Conservation (phyloP, 2,888 invertebrate species). For the Acanthacorydalis orientalis region DNA sequence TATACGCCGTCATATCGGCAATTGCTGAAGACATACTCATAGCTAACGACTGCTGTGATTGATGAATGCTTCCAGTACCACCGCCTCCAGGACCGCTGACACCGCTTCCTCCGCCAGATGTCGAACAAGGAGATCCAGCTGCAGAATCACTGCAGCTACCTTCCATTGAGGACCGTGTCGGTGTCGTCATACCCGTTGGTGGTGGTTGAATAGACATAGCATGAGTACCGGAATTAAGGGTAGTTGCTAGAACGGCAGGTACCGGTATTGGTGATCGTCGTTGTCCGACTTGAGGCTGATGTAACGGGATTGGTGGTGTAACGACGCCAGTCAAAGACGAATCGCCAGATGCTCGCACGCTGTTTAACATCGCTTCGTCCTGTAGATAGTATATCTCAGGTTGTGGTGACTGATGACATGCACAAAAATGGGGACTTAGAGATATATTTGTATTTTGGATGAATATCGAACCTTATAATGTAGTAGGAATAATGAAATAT, state of each 20-base stretch:
- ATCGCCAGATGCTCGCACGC: not conserved
- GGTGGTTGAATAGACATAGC: not conserved
- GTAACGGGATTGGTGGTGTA: not conserved
- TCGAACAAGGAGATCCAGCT: conserved; percentile 40
- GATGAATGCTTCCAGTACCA: too few species aligned
- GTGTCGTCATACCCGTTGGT: not conserved
- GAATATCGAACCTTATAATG: too few species aligned
- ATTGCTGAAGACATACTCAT: too few species aligned
- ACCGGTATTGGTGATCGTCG: not conserved
- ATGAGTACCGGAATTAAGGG: not conserved
- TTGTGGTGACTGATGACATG: too few species aligned
- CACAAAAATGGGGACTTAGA: too few species aligned
- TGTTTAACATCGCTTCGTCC: conserved; percentile 4
- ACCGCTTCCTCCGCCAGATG: conserved; percentile 20
- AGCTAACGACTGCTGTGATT: too few species aligned
- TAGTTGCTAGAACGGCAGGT: not conserved
- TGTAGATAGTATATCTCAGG: not conserved
- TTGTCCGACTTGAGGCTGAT: not conserved
- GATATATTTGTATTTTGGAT: too few species aligned
- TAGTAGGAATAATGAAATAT: too few species aligned
- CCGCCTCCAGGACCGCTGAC: too few species aligned
- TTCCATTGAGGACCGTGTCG: conserved; percentile 14
- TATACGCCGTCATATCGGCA: too few species aligned
- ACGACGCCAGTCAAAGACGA: not conserved
- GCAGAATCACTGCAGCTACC: conserved; percentile 34